Evolutionary conservation across 2,113 vertebrate species (phyloP).

Genomic region (Notiomystis cincta): DNA sequence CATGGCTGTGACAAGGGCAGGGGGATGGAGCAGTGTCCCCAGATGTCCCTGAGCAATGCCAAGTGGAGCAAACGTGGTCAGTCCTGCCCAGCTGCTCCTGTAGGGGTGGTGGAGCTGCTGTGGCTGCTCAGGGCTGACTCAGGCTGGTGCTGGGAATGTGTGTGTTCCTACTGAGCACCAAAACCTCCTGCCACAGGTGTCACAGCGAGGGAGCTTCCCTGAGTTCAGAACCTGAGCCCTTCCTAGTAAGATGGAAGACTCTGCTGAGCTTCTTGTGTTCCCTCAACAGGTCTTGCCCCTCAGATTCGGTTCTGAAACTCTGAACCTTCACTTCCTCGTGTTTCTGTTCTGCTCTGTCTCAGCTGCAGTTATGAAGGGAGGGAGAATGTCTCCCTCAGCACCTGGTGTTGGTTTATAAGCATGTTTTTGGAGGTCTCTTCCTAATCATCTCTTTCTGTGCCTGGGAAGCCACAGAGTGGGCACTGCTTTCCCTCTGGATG

Average conservation of each 20-base stretch:
- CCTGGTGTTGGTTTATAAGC: neutral
- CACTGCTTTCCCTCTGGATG: neutral
- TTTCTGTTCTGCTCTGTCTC: neutral
- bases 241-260: neutral
- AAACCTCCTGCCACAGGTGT: neutral
- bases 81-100: neutral
- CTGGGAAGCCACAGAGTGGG: neutral
- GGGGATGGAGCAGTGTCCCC: neutral
- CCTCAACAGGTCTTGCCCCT: neutral
- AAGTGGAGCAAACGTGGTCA: neutral
- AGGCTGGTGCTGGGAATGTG: neutral
- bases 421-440: neutral
- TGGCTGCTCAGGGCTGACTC: neutral
- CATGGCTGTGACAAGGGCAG: neutral
- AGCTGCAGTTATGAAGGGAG: neutral
- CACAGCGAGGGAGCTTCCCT: neutral
- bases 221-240: neutral
- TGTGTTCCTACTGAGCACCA: fast-evolving
- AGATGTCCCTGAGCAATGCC: neutral
- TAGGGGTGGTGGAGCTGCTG: fast-evolving
- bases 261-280: neutral
- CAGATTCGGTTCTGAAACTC: neutral
- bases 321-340: fast-evolving
- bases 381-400: neutral
- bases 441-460: neutral